Conservation (phyloP, 35 echinoderm and acorn worm genomes). For the Anneissia japonica region DNA sequence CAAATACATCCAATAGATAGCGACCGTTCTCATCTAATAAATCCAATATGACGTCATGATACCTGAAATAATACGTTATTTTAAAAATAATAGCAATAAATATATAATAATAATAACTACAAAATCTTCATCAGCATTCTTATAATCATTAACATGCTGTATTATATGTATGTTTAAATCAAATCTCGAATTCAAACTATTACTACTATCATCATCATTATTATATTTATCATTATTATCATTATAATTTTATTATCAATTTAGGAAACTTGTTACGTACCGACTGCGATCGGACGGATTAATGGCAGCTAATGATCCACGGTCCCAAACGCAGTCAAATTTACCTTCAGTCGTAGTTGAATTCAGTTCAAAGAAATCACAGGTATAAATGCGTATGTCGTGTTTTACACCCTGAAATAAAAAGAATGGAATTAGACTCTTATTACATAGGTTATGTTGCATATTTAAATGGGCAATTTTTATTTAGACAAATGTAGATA, state of each 20-base stretch:
- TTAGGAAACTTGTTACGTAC: constrained; percentile 2
- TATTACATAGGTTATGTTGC: no score
- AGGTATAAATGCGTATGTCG: constrained; percentile 59
- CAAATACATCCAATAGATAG: constrained; percentile 81
- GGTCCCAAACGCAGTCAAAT: constrained; percentile 92
- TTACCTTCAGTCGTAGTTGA: constrained; percentile 28
- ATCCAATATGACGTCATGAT: constrained; percentile 64
- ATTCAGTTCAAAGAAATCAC: constrained; percentile 80
- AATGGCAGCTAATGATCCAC: constrained; percentile 82
- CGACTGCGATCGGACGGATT: constrained; percentile 60
- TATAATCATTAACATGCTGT: not conserved
- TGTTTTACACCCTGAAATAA: constrained; percentile 33
- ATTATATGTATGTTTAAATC: not conserved
- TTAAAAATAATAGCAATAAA: no score
- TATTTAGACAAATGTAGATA: no score
- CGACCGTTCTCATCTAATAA: constrained; percentile 61
- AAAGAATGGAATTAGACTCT: not conserved
- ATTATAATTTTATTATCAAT: no score
- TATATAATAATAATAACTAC: not conserved
- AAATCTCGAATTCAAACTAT: not conserved
- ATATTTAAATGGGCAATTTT: no score
- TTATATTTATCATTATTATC: no score
- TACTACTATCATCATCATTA: not conserved
- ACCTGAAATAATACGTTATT: no score
- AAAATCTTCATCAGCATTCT: not conserved